phyloP scores from a whole-genome alignment of 2,888 invertebrate genomes.

The Papilio demoleus region DNA sequence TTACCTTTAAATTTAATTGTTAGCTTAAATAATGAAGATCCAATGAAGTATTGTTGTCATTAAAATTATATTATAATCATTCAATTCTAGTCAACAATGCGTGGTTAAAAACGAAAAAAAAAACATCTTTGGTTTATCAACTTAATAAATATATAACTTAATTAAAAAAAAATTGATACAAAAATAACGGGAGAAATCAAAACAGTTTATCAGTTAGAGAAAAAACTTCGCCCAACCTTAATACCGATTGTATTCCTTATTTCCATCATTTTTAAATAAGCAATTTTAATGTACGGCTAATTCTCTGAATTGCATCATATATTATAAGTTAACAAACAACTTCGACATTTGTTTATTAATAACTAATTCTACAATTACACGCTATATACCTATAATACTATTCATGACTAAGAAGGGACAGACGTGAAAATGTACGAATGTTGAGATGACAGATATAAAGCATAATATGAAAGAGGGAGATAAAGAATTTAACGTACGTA shows the following conservation, averaged over 20 bases:
- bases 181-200: conserved; percentile 48
- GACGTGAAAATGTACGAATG: conserved; percentile 48
- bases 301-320: conserved; percentile 82
- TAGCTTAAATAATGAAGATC: conserved; percentile 58
- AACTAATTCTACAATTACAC: conserved; percentile 70
- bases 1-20: conserved; percentile 68
- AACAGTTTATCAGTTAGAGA: conserved; percentile 45
- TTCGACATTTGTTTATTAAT: conserved; percentile 67
- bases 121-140: conserved; percentile 58
- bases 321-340: conserved; percentile 82
- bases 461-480: conserved; percentile 37
- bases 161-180: conserved; percentile 49
- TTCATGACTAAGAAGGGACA: conserved; percentile 70
- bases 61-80: conserved; percentile 39
- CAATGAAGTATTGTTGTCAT: conserved; percentile 47
- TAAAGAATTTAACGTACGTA: conserved; percentile 51
- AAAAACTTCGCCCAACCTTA: conserved; percentile 59
- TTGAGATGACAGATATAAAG: conserved; percentile 52
- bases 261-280: conserved; percentile 67
- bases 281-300: conserved; percentile 75
- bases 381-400: conserved; percentile 71
- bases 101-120: conserved; percentile 32
- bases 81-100: conserved; percentile 18
- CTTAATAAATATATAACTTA: conserved; percentile 57
- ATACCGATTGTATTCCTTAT: conserved; percentile 51